Evolutionary conservation across 2,113 vertebrate species (phyloP), one percentile per base, ranked within the genome.

Genomic region (Condylura cristata): DNA sequence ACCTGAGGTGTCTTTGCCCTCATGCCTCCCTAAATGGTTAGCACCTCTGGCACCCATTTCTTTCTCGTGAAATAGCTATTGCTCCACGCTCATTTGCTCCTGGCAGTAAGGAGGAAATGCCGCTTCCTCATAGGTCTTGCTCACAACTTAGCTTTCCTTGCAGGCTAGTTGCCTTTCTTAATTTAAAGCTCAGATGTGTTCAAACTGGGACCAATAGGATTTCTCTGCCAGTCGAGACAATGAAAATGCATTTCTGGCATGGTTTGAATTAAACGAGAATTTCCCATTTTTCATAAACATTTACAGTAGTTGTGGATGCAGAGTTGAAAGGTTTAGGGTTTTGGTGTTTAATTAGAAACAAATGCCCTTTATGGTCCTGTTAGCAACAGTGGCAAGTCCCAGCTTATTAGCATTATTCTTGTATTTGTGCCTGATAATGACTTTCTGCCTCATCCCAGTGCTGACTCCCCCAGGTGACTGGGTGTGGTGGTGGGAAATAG

Each of bases 211-310:
- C 91, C 95, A 96, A 96, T 96, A 94, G 34, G 32, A 61, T 96
- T 97, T 97, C 95, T 96, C 0, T 96, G 92, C 93, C 9, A 0
- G 66, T 97, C 41, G 84, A 97, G 96, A 98, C 96, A 97, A 97
- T 91, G 72, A 92, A 98, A 98, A 97, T 37, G 66, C 95, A 65
- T 97, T 98, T 98, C 96, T 98, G 95, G 96, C 95, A 96, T 97
- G 96, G 95, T 97, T 98, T 98, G 95, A 98, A 96, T 98, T 98
- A 98, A 97, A 97, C 10, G 91, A 97, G 92, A 98, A 98, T 97
- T 98, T 97, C 95, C 95, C 97, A 90, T 98, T 98, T 97, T 97
- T 97, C 83, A 92, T 97, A 98, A 98, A 97, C 76, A 97, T 98
- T 98, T 98, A 97, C 96, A 98, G 93, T 97, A 98, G 95, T 97